A percentile compares a stretch with the other conserved stretches of the same genome.
Conservation (phyloP, 64 coral and sea anemone genomes). For the Platygyra sinensis region DNA sequence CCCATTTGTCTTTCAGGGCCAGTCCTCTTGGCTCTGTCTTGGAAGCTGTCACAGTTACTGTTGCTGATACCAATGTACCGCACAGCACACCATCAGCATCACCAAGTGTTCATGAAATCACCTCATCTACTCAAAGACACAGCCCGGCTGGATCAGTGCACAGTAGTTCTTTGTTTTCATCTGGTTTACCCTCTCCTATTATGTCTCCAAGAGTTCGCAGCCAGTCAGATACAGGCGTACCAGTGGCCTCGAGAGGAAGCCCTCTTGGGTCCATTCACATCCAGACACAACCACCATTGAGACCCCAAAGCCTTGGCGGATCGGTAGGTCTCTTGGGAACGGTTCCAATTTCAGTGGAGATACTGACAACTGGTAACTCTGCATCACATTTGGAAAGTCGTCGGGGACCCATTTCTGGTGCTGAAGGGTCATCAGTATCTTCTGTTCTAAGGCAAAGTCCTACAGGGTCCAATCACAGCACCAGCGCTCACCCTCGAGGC, state of each 20-base stretch:
- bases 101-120: background rate
- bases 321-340: background rate
- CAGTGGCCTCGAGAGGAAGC: background rate
- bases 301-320: constrained; percentile 1
- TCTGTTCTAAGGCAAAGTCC: constrained; percentile 6
- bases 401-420: background rate
- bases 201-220: constrained; percentile 42
- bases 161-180: constrained; percentile 47
- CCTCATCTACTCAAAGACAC: background rate
- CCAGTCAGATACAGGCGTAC: constrained; percentile 1
- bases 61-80: background rate
- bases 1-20: constrained; percentile 15
- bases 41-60: background rate
- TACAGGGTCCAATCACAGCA: too few species aligned
- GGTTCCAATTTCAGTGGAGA: background rate
- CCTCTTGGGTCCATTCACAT: background rate
- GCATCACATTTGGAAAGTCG: background rate
- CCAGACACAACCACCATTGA: background rate
- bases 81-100: too few species aligned
- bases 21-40: constrained; percentile 41
- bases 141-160: constrained; percentile 25
- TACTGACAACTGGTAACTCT: background rate
- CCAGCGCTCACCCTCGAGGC: too few species aligned
- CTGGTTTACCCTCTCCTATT: constrained; percentile 34
- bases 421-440: background rate